Conservation (phyloP, 1,140 invertebrate genomes). For the Diachasmimorpha longicaudata region DNA sequence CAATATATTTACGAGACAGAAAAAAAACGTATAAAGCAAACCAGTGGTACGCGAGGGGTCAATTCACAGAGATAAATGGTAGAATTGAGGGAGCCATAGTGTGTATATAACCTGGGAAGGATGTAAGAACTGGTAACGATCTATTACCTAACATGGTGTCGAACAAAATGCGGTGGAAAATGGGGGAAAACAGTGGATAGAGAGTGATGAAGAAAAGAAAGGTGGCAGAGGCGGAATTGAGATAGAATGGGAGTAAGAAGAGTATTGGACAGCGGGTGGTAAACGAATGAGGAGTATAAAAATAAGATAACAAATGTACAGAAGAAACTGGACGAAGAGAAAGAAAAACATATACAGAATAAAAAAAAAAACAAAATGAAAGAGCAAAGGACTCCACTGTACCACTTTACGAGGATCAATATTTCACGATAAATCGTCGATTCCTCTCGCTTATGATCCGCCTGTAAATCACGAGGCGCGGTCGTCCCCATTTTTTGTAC, state of each 20-base stretch:
- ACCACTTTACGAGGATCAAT: slow-evolving; percentile 49
- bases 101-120: neutral
- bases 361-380: slow-evolving; percentile 12
- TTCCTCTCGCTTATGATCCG: slow-evolving; percentile 56
- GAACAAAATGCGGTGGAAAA: neutral
- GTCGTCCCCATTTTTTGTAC: slow-evolving; percentile 13
- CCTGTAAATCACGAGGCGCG: slow-evolving; percentile 48
- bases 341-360: slow-evolving; percentile 18
- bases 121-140: slow-evolving; percentile 40
- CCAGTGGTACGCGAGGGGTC: neutral
- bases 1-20: neutral
- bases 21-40: neutral
- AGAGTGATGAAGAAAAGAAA: slow-evolving; percentile 1
- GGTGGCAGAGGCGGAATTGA: slow-evolving; percentile 25
- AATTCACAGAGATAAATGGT: neutral
- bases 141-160: slow-evolving; percentile 25
- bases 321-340: slow-evolving; percentile 2
- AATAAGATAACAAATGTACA: slow-evolving; percentile 31
- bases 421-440: slow-evolving; percentile 54
- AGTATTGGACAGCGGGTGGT: neutral
- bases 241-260: slow-evolving; percentile 3
- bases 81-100: neutral
- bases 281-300: neutral
- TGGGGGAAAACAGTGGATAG: slow-evolving; percentile 1
- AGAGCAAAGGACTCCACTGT: slow-evolving; percentile 34